Evolutionary conservation across 2,113 vertebrate species (phyloP).

Genomic region (Bagarius yarrelli): DNA sequence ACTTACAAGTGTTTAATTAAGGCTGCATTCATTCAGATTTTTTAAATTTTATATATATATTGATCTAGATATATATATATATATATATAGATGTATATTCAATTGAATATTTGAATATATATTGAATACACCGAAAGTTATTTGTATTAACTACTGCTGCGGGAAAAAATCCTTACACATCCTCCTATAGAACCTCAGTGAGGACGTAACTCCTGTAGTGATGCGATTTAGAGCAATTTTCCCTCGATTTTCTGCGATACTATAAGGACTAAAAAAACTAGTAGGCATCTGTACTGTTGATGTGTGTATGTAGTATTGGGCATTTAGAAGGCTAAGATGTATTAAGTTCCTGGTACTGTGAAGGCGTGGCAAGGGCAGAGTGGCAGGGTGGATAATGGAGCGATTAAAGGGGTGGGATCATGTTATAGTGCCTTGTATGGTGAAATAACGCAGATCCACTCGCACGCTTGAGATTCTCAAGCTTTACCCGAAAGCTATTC

Average conservation of each 20-base stretch:
- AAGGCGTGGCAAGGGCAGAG: conserved; percentile 33
- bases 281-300: background rate
- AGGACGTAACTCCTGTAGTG: background rate
- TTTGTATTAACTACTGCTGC: too few species aligned
- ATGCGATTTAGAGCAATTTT: background rate
- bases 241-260: background rate
- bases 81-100: too few species aligned
- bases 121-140: too few species aligned
- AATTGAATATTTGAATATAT: too few species aligned
- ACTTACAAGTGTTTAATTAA: too few species aligned
- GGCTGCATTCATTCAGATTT: too few species aligned
- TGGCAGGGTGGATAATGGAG: background rate
- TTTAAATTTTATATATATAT: too few species aligned
- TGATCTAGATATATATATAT: too few species aligned
- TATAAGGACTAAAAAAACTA: background rate
- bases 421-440: conserved; percentile 71
- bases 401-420: background rate
- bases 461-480: conserved; percentile 53
- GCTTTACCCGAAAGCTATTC: conserved; percentile 69
- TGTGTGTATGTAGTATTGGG: background rate
- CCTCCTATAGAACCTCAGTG: background rate
- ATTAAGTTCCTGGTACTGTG: conserved; percentile 1
- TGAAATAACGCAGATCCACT: conserved; percentile 61
- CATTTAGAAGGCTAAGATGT: background rate
- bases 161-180: background rate